Base-by-base conservation (phyloP, 2,888 invertebrate species). In the Germaria angustata region DNA sequence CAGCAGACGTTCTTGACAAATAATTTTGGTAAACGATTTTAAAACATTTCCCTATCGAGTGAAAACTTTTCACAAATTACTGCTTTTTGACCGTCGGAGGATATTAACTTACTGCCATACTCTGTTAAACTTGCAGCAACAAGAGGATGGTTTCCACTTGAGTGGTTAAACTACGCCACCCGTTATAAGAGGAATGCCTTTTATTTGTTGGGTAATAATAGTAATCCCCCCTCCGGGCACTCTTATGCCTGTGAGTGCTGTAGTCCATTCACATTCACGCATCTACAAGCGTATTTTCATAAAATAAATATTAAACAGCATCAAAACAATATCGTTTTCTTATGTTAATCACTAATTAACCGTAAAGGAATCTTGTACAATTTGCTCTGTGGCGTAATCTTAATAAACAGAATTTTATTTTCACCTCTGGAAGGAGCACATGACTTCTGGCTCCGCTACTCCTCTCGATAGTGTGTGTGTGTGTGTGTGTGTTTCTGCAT, bases 321-420 rank as follows among this genome's bases (percentile, higher is more conserved):
- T 65, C 73, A 75, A 63, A 51, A 59, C 7, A n/a, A 6, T 51
- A 39, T 13, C 28, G 11, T 34, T 44, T 6, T 53, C 17, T 44
- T 75, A 55, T 65, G 53, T n/a, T 53, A 44, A 44, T 65, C 53
- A 65, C 73, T 75, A 75, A 75, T 75, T 75, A 75, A 75, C 63
- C 73, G 65, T 65, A 55, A 75, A 75, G 44, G 44, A 75, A 65
- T 75, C 34, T 44, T 36, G 63, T 65, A 55, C 24, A 44, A 44
- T 65, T 44, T 22, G 34, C 39, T 46, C 49, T 49, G 39, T 39
- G 22, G 34, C 39, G 22, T 32, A 61, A 72, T 20, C 17, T 8
- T 32, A 53, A 41, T 32, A 63, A 53, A 44, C 28, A 32, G 9
- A 28, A 51, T 32, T 57, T 51, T 41, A 36, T 24, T 24, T 39